Base-by-base conservation (phyloP, 2,888 invertebrate genomes). In the Branchipolynoe longqiensis region DNA sequence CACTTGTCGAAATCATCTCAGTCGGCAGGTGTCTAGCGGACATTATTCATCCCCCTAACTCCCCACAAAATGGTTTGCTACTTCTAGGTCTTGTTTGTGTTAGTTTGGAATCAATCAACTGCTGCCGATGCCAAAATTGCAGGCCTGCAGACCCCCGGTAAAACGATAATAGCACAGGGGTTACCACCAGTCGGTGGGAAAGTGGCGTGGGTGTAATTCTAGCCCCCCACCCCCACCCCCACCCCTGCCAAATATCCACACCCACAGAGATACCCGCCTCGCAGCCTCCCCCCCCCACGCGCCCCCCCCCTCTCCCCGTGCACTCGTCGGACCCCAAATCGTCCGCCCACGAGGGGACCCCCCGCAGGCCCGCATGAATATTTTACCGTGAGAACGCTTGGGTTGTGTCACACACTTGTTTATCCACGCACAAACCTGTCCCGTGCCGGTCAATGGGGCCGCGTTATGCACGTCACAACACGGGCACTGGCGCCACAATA, bases 121-220 rank as follows among this genome's bases (percentile, higher is more conserved):
- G 36, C 38, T 4, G n/a, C 36, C 38, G 69, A 69, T 69, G 69
- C n/a, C 33, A 69, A 69, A 69, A 69, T 69, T 69, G 69, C 69
- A 38, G 38, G 69, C 38, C 69, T 69, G 25, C 48, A 18, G 48
- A 48, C 8, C 8, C 48, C 18, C 48, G 33, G 38, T n/a, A 69
- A 69, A 69, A 12, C 36, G 38, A 62, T 62, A 62, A 62, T 62
- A 25, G 62, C 62, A 1, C 8, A 12, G 48, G 48, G 48, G n/a
- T n/a, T n/a, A n/a, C 22, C 56, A n/a, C n/a, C 56, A 14, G 56
- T 3, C 2, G 56, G 56, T 22, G 12, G 56, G 56, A 56, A 56
- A 56, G n/a, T n/a, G n/a, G n/a, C n/a, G n/a, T n/a, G n/a, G n/a
- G n/a, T n/a, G n/a, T n/a, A n/a, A n/a, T n/a, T n/a, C n/a, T n/a